Base-by-base conservation (phyloP, 2,888 invertebrate species). In the Copidosoma aretas region DNA sequence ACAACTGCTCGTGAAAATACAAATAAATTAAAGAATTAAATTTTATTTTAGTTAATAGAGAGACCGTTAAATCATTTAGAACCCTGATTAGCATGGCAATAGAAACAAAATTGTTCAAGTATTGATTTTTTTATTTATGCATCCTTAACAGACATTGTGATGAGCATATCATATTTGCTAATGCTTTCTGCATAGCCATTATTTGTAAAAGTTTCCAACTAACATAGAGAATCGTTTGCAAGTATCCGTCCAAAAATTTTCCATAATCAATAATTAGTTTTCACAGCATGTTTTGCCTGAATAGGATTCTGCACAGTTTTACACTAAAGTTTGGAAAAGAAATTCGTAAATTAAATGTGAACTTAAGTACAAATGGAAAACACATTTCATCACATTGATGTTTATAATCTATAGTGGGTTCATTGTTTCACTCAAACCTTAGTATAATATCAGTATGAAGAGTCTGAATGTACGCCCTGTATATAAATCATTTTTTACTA, bases 381-480 rank as follows among this genome's bases (percentile, higher is more conserved):
- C 32, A 32, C 32, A 8, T 5, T 32, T 32, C 32, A 32, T 32
- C 32, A 32, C 8, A 32, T 32, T 32, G 32, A 32, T 32, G 8
- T 67, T 59, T 59, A 49, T 53, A 60, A 19, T 60, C 51, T 63
- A 39, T 39, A 43, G 58, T 67, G 49, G 57, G n/a, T 22, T 41
- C 41, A 61, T 17, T 41, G 54, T 54, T 59, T 64, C 61, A 61
- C 25, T 61, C 19, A 32, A 32, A 8, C 14, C 39, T 61, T 24
- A 24, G 24, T 52, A 52, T 57, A 64, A 60, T 57, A 52, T 52
- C 24, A 58, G n/a, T 53, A 60, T 52, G 60, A 49, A 64, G 1
- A 60, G 41, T 67, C 10, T 57, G 41, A 56, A 60, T 57, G 60
- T n/a, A 52, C 24, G 51, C 46, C 56, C 64, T 53, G 49, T 67